Evolutionary conservation across 2,797 vertebrate species (phyloP), one percentile per base, ranked within the genome.

Genomic region (Amazona finschi): DNA sequence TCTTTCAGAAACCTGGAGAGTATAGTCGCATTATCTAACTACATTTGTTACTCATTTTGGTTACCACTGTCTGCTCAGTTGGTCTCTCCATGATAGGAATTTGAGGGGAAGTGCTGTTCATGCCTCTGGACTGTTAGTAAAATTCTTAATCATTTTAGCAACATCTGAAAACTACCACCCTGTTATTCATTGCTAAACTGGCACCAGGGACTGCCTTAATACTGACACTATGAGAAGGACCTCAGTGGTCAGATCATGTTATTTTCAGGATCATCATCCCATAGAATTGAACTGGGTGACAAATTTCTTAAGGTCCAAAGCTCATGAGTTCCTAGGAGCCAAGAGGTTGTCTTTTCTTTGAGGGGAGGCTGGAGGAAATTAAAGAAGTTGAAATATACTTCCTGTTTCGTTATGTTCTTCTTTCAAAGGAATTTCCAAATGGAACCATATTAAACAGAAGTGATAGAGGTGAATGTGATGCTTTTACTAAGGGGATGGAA

Each of bases 1-100:
- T 67, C 1, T 66, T 71, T 79, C 43, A n/a, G 15, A 83, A 73
- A 52, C 9, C 15, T 19, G 15, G 58, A 77, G 15, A 79, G 30
- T 33, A 17, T 0, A 0, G 6, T 67, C 22, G 25, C 1, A 3
- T 60, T 57, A 12, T 39, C 18, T 60, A 3, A 18, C 44, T 44
- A 8, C 4, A 7, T 77, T 69, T 88, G 15, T 41, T 47, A 3
- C 21, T 15, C 28, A 8, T 5, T 71, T 74, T 81, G 27, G 14
- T 47, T 61, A 9, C 17, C 14, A 11, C 2, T 16, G 9, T 38
- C 44, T 77, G 41, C 41, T 77, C 43, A 27, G 6, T 15, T 66
- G 13, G 7, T 33, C n/a, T 77, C 28, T 70, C 19, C 4, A 3
- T 31, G 25, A n/a, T 10, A 16, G 13, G 28, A 60, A 27, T 81